Conservation (phyloP, 2,888 invertebrate genomes). For the Eilema griseolum region DNA sequence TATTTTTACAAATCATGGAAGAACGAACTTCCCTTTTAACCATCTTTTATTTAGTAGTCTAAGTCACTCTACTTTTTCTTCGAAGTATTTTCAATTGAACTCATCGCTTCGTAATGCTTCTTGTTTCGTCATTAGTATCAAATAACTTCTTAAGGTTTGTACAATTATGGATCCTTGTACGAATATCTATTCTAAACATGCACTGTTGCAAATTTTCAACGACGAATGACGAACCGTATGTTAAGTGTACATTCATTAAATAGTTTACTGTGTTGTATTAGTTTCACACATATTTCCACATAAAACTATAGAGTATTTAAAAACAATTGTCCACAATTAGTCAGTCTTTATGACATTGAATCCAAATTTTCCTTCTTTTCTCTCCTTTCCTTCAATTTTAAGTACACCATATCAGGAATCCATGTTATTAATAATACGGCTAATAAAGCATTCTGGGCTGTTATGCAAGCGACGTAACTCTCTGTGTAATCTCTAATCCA, state of each 20-base stretch:
- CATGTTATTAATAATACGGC: conserved; percentile 85
- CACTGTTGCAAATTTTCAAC: not conserved
- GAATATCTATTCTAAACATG: not conserved
- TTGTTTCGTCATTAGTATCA: not conserved
- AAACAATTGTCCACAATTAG: conserved; percentile 28
- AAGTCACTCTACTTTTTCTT: not conserved
- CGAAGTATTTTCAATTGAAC: not conserved
- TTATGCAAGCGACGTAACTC: conserved; percentile 89
- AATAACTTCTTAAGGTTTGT: not conserved
- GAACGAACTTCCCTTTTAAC: not conserved
- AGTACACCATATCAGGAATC: conserved; percentile 86
- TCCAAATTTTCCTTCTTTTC: conserved; percentile 59
- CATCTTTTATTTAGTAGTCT: not conserved
- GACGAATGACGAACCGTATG: not conserved
- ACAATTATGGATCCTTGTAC: not conserved
- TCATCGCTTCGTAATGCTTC: not conserved
- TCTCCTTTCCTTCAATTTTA: conserved; percentile 68
- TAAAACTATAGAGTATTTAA: conserved; percentile 41
- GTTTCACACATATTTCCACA: conserved; percentile 17
- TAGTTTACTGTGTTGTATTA: conserved; percentile 26
- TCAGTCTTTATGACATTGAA: conserved; percentile 56
- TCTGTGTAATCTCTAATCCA: conserved; percentile 89
- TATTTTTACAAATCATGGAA: not conserved
- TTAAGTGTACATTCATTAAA: conserved; percentile 11
- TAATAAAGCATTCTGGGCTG: conserved; percentile 87